Evolutionary conservation across 2,888 invertebrate genomes (phyloP).

Genomic region (Tipula lateralis): DNA sequence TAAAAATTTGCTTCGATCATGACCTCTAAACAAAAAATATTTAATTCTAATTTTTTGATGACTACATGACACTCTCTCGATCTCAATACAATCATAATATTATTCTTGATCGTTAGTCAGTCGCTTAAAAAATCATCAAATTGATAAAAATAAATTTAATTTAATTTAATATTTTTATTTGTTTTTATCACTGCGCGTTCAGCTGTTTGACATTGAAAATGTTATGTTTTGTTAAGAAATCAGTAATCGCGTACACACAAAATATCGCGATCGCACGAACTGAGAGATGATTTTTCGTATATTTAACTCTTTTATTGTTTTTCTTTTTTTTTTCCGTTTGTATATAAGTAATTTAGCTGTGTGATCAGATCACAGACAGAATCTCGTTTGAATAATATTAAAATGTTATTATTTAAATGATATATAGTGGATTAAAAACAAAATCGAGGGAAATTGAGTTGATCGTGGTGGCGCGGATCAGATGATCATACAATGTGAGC

Average conservation of each 20-base stretch:
- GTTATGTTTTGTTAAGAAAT: not conserved
- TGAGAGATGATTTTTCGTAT: not conserved
- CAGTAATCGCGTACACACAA: not conserved
- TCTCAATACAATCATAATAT: not conserved
- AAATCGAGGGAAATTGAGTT: not conserved
- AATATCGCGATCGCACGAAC: not conserved
- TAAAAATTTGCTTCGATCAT: not conserved
- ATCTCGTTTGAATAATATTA: conserved; percentile 26
- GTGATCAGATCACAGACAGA: conserved; percentile 20
- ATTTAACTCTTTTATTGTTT: not conserved
- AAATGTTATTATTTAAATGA: conserved; percentile 19
- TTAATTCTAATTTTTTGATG: not conserved
- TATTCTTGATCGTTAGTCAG: not conserved
- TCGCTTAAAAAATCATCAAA: not conserved
- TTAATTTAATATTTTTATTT: not conserved
- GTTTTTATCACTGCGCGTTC: not conserved
- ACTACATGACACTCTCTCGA: not conserved
- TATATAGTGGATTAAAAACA: conserved; percentile 11
- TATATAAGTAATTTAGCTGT: not conserved
- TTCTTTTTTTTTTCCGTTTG: not conserved
- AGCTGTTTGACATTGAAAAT: conserved; percentile 27
- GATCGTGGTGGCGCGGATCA: not conserved
- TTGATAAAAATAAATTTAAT: not conserved
- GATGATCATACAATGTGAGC: not conserved
- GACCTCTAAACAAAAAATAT: not conserved